Conservation (phyloP, 2,113 vertebrate species). For the Andinoacara biseriatus region DNA sequence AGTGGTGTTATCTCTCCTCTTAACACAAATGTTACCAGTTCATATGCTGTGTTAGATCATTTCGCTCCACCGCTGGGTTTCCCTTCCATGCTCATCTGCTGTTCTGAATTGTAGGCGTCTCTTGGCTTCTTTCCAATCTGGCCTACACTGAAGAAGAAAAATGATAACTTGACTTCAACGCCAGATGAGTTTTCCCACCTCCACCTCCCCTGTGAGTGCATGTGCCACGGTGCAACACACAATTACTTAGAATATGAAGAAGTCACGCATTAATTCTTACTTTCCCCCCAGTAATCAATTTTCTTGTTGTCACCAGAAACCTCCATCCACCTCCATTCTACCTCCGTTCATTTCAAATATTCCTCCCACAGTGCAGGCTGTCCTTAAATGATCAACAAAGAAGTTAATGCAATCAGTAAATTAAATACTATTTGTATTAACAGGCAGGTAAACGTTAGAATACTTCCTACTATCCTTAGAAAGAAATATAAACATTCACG, state of each 20-base stretch:
- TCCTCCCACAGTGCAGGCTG: constrained; percentile 13
- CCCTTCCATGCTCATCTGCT: constrained; percentile 45
- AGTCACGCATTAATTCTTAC: background rate
- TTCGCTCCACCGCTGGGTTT: constrained; percentile 33
- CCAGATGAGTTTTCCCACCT: constrained; percentile 52
- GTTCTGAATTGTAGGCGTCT: constrained; percentile 35
- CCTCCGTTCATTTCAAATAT: background rate
- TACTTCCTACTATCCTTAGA: background rate
- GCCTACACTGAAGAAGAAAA: constrained; percentile 50
- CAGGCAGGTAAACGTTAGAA: background rate
- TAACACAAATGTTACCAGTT: constrained; percentile 9
- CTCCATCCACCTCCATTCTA: background rate
- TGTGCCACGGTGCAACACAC: constrained; percentile 17
- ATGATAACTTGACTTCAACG: constrained; percentile 33
- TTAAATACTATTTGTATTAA: background rate
- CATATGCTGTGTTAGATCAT: constrained; percentile 37
- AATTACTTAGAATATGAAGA: background rate
- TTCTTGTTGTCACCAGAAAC: background rate
- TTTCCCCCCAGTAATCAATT: background rate
- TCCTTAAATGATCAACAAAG: background rate
- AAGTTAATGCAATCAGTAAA: background rate
- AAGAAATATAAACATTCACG: background rate
- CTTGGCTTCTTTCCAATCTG: constrained; percentile 44
- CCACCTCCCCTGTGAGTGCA: constrained; percentile 19
- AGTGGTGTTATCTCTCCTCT: constrained; percentile 13